Conservation (phyloP, 2,113 vertebrate species). For the Triplophysa rosa region DNA sequence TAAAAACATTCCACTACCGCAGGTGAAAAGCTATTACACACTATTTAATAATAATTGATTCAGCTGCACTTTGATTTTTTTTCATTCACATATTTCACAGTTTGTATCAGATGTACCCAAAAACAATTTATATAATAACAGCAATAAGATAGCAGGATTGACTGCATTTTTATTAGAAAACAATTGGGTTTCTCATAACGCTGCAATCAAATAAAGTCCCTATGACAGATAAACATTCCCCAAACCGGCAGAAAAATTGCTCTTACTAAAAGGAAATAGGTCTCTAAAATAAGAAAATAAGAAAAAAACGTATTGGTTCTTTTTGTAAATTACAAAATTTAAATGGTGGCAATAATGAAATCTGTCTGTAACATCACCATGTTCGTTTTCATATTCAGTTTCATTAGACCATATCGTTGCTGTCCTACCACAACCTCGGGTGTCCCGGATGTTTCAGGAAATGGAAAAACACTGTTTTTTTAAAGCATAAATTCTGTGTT, state of each 20-base stretch:
- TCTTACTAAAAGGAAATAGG: slow-evolving; percentile 26
- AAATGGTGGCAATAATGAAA: not conserved
- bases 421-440: too few relatives aligned
- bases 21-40: slow-evolving; percentile 3
- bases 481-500: too few relatives aligned
- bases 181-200: slow-evolving; percentile 49
- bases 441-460: too few relatives aligned
- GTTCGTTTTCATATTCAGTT: too few relatives aligned
- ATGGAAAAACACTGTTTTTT: too few relatives aligned
- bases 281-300: slow-evolving; percentile 40
- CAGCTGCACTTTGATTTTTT: not conserved
- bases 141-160: not conserved
- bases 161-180: slow-evolving; percentile 25
- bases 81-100: slow-evolving; percentile 1
- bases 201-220: slow-evolving; percentile 48
- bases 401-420: too few relatives aligned
- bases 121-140: slow-evolving; percentile 21
- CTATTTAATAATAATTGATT: slow-evolving; percentile 1
- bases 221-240: slow-evolving; percentile 50
- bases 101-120: not conserved
- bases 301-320: slow-evolving; percentile 8
- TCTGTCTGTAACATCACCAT: not conserved
- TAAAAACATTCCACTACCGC: not conserved
- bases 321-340: not conserved
- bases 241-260: not conserved